phyloP scores from a whole-genome alignment of 1,140 invertebrate genomes.

The Cyrtorhinus lividipennis region DNA sequence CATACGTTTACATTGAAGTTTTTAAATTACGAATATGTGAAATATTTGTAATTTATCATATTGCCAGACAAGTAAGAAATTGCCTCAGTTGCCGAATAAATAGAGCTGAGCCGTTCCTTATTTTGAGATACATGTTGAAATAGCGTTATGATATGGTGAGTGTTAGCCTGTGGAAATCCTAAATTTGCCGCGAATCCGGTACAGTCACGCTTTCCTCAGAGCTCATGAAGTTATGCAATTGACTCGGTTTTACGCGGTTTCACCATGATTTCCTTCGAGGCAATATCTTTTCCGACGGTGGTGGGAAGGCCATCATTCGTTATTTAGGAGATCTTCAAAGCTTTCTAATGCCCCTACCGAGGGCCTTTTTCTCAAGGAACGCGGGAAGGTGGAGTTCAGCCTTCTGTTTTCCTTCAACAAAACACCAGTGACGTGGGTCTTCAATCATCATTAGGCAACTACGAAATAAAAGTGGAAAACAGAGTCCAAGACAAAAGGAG shows the following conservation, averaged over 20 bases:
- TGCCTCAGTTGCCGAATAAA: no score
- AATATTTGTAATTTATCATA: no score
- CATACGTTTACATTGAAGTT: no score
- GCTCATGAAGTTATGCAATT: no score
- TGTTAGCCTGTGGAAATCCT: no score
- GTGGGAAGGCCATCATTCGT: neutral
- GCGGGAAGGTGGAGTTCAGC: neutral
- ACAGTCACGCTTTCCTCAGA: no score
- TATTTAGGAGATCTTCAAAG: neutral
- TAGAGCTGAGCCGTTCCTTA: no score
- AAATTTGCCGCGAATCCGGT: no score
- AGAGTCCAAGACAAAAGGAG: neutral
- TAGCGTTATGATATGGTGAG: no score
- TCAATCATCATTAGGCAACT: constrained; percentile 1
- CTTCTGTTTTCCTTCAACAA: neutral
- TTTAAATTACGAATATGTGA: no score
- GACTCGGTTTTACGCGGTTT: neutral
- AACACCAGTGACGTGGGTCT: neutral
- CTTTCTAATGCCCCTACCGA: neutral
- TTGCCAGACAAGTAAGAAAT: no score
- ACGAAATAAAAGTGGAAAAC: neutral
- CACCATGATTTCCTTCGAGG: neutral
- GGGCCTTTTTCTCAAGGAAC: neutral
- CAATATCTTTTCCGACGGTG: neutral
- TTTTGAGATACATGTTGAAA: no score